Evolutionary conservation across 2,113 vertebrate genomes (phyloP), one percentile per base, ranked within the genome.

Genomic region (Polypterus bichir): DNA sequence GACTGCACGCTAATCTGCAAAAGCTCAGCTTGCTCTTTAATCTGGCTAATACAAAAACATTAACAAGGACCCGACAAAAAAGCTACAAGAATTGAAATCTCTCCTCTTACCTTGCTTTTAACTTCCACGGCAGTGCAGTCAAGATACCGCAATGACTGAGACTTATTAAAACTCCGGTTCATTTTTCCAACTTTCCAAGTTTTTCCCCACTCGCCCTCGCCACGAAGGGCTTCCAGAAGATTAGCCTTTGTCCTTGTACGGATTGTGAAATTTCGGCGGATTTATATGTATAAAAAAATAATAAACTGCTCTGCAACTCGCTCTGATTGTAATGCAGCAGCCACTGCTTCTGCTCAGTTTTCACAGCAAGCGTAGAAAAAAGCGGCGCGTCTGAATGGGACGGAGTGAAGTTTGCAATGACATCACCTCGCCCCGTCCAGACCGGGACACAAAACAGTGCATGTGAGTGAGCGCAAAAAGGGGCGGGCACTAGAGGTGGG

Each of bases 101-200:
- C 3, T 7, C 44, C 44, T 69, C 90, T 89, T 77, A 95, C 93
- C 92, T 96, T 97, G 79, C 92, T 94, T 74, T 97, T 97, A 57
- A 97, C 93, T 82, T 97, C 93, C 79, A 97, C 92, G 0, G 92
- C 91, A 72, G 83, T 86, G 74, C 87, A 84, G 9, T 89, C 88
- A 71, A 79, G 79, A 64, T 76, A 85, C 66, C 89, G 87, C 86
- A 94, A 81, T 75, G 84, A 88, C 69, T 89, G 91, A 68, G 91
- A 91, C 77, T 88, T 92, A 64, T 86, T 89, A 76, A 95, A 93
- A 75, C 92, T 97, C 81, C 90, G 89, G 75, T 92, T 95, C 91
- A 94, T 97, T 76, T 77, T 85, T 79, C 68, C 78, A 71, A 80
- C 59, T 60, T 7, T 44, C 44, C 54, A 61, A 57, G 59, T 55